phyloP scores from a whole-genome alignment of 2,888 invertebrate genomes.

The Caenorhabditis sinica region DNA sequence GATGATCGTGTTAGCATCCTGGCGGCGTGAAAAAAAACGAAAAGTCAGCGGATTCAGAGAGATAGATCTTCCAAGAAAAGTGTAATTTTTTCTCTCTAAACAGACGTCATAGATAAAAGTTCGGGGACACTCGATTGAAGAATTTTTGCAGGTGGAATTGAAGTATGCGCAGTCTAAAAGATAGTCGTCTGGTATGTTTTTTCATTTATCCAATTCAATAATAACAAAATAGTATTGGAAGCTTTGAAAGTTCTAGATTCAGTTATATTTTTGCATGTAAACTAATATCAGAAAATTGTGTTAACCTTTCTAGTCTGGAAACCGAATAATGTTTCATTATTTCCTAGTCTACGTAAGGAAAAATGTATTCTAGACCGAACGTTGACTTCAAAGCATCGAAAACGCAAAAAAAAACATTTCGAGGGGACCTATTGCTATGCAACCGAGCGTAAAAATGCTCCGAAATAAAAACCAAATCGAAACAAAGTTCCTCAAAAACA shows the following conservation, averaged over 20 bases:
- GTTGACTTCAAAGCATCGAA: neutral
- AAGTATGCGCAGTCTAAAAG: too few species aligned
- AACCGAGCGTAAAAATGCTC: slow-evolving; percentile 10
- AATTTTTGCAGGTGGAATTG: too few species aligned
- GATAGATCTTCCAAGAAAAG: neutral
- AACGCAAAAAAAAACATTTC: neutral
- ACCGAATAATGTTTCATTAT: too few species aligned
- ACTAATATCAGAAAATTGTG: too few species aligned
- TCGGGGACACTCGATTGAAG: too few species aligned
- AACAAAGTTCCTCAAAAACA: neutral
- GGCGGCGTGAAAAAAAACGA: neutral
- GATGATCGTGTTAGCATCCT: slow-evolving; percentile 42
- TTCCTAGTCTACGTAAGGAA: neutral
- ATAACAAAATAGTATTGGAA: too few species aligned
- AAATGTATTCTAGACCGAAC: neutral
- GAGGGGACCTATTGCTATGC: slow-evolving; percentile 25
- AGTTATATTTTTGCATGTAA: too few species aligned
- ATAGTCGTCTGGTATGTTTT: too few species aligned
- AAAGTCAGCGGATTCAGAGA: slow-evolving; percentile 2
- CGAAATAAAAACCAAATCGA: slow-evolving; percentile 2
- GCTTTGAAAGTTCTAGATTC: slow-evolving; percentile 8
- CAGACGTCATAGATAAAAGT: too few species aligned
- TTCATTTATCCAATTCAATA: too few species aligned
- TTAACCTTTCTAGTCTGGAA: too few species aligned
- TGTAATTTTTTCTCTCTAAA: neutral